Conservation (phyloP, 2,888 invertebrate species). For the Gastracanthus pulcherrimus region DNA sequence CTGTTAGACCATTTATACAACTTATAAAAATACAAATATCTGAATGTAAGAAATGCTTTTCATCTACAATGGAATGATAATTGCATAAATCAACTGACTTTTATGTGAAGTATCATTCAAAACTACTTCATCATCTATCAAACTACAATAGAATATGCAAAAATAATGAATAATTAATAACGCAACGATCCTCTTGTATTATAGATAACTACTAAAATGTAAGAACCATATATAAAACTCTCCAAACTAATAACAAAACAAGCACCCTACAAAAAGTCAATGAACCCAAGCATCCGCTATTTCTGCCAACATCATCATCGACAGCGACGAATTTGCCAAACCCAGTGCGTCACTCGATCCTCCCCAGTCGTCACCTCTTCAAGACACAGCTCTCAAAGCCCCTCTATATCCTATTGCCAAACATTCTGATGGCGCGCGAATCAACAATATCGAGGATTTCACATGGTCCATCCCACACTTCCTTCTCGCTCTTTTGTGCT, state of each 20-base stretch:
- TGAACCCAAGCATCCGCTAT: no score
- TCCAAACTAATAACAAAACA: no score
- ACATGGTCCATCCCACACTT: neutral
- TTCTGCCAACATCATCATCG: conserved; percentile 24
- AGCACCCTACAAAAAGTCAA: neutral
- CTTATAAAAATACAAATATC: no score
- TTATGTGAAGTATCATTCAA: neutral
- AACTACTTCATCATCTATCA: neutral
- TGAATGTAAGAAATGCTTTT: conserved; percentile 5
- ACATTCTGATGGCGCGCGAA: conserved; percentile 19
- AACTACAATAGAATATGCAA: neutral
- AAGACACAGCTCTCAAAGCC: conserved; percentile 14
- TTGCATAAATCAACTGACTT: neutral
- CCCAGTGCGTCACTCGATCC: conserved; percentile 28
- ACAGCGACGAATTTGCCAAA: conserved; percentile 18
- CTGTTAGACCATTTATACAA: no score
- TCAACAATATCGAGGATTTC: conserved; percentile 46
- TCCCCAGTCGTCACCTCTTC: conserved; percentile 21
- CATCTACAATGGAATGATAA: neutral
- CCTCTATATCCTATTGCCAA: no score
- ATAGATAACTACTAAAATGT: no score
- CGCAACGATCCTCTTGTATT: neutral
- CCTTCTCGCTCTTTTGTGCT: conserved; percentile 24
- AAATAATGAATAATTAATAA: neutral
- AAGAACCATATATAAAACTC: neutral